Percentiles rank a stretch among this genome's conserved stretches.
phyloP scores from a whole-genome alignment of 1,140 invertebrate species.

The Zaprionus capensis region DNA sequence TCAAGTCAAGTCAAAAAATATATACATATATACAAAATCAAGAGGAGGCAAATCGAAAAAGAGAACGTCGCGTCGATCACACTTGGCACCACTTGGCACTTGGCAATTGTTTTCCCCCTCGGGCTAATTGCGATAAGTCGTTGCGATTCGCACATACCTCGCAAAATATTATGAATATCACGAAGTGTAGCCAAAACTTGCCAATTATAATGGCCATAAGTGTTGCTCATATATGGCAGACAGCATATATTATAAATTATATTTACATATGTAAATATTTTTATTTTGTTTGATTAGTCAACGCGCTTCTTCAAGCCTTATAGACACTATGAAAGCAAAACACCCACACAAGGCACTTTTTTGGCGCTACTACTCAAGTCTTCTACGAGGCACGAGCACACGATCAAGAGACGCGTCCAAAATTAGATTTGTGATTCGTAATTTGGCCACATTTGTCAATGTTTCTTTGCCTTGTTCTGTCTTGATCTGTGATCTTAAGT shows the following conservation, averaged over 20 bases:
- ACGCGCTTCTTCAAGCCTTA: conserved; percentile 26
- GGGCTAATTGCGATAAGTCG: conserved; percentile 36
- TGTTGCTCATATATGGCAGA: neutral
- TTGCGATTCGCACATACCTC: conserved; percentile 11
- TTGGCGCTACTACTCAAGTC: conserved; percentile 44
- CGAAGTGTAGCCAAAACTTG: conserved; percentile 19
- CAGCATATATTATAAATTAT: neutral
- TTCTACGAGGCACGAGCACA: conserved; percentile 22
- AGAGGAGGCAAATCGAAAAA: conserved; percentile 6
- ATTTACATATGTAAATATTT: conserved; percentile 14
- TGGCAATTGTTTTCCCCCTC: conserved; percentile 26
- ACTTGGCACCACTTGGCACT: conserved; percentile 28
- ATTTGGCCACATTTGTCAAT: conserved; percentile 66
- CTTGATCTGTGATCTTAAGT: conserved; percentile 18
- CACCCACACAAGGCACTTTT: conserved; percentile 41
- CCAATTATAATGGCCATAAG: conserved; percentile 45
- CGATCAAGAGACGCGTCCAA: conserved; percentile 55
- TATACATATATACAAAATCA: neutral
- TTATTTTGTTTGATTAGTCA: conserved; percentile 30
- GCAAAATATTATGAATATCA: conserved; percentile 3
- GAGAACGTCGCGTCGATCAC: conserved; percentile 44
- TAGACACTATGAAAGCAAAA: conserved; percentile 25
- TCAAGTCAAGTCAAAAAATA: conserved; percentile 4
- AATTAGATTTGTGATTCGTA: conserved; percentile 77
- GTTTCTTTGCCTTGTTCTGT: conserved; percentile 12